Base-by-base conservation (phyloP, 1,140 invertebrate genomes). In the Philopotamus ludificatus region DNA sequence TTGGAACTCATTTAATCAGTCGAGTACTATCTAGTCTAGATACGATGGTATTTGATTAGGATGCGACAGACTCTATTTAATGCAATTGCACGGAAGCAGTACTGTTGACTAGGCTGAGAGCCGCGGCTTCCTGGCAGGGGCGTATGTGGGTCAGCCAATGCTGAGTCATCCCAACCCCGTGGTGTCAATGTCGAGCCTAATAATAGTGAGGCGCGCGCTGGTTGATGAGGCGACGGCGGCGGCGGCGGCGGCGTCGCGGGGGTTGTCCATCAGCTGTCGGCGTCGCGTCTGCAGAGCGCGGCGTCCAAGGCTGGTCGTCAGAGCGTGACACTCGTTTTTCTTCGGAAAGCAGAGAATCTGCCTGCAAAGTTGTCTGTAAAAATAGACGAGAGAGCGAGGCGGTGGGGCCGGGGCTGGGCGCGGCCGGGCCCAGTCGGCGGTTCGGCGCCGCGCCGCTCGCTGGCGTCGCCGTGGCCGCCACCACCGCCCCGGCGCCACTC, bases 341-440 rank as follows among this genome's bases (percentile, higher is more conserved):
- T 34, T 34, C 28, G 12, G 28, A 34, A 34, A 7, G 28, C 28
- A 7, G 12, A 34, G 28, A 7, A 7, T 34, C 28, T 12, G 12
- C 12, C 28, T 4, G 4, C 12, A 34, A 34, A 34, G 28, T 34
- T 34, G 28, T 34, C 28, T 34, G 28, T 34, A 34, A 34, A 34
- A 34, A 34, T 34, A 34, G 28, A 4, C 28, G 12, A 12, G 28
- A 34, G 28, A n/a, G n/a, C n/a, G n/a, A 34, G 28, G 28, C 28
- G 28, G 28, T 34, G 28, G 28, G 28, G 28, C 28, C 28, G 28
- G 12, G 28, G 28, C 28, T 34, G 28, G 28, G 28, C 12, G 28
- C 28, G 28, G 12, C 28, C 28, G 28, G 28, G 28, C 28, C 28
- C 54, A 42, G 26, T 39, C 54, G 54, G 54, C 54, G 54, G 26